Base-by-base conservation (phyloP, 2,113 vertebrate species). In the Pantherophis guttatus region DNA sequence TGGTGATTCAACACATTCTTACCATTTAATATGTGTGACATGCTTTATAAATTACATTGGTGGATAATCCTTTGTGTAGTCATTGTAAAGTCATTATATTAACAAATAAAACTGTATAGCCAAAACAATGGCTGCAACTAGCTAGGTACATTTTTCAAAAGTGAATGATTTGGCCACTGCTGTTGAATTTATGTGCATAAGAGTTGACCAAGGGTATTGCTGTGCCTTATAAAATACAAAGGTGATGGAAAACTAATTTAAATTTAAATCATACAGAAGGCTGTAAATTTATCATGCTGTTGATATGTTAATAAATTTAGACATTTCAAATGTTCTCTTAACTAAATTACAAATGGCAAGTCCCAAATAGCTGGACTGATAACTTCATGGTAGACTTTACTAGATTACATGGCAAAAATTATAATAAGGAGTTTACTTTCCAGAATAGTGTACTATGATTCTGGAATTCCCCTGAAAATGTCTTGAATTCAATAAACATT, bases 191-290 rank as follows among this genome's bases (percentile, higher is more conserved):
- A 89, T 62, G 58, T 62, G 24, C 58, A 62, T 62, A n/a, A 48
- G 29, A 88, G 53, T 57, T 93, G 8, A 88, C 58, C n/a, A 53
- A 21, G 33, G 21, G 21, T 75, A 57, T 39, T 75, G 59, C 52
- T 55, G 55, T 87, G 53, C 59, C 52, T 88, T 57, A 23, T 50
- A n/a, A 88, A 44, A 55, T 93, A 88, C 62, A 91, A 93, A 75
- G 53, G 70, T 50, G 88, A 57, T 57, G 86, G 75, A 93, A 91
- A 91, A 12, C 17, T 91, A 93, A 70, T 44, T 90, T 87, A 57
- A 57, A 39, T 88, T 59, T 58, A 89, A 86, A 52, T 39, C 17
- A 86, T 85, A 23, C 29, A 3, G 19, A 81, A 81, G 54, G 44
- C 44, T 59, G 50, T 90, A 85, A 86, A 89, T 15, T 24, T 58